Base-by-base conservation (phyloP, 2,797 vertebrate species). In the Austrolebias charrua region DNA sequence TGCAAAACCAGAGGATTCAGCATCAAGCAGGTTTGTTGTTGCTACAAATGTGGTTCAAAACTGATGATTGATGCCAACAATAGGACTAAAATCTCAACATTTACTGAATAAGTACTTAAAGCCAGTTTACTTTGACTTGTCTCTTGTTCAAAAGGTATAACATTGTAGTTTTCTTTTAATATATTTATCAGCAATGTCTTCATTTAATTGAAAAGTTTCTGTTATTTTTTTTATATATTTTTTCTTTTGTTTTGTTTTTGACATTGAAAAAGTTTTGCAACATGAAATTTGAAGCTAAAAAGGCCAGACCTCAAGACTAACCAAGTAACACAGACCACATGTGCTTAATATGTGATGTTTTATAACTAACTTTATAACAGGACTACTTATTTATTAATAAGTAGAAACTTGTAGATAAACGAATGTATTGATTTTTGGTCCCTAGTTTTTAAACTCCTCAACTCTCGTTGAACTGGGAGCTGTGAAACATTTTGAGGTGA, bases 381-480 rank as follows among this genome's bases (percentile, higher is more conserved):
- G 11, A 40, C 38, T 7, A 8, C 33, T 2, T 13, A 40, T 13
- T 12, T 40, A 40, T 51, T 40, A 60, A 56, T 33, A 60, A 44
- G 66, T 60, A 55, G 62, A 53, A 60, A 38, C 47, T 14, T 63
- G 55, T 74, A 47, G 66, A 69, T 64, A 74, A 68, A 63, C 57
- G 56, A 60, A 15, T 0, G 29, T 28, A 10, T 48, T 7, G n/a
- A 63, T 59, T 44, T 66, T 62, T 71, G 69, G 82, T 77, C 78
- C 78, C 45, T n/a, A 44, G 70, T 72, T 80, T 69, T 61, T 87
- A 81, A 91, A 92, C 91, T 87, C 66, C 81, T 90, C 71, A 92
- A 88, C 91, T 86, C 71, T 43, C 42, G 5, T 28, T 77, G 84
- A 90, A 88, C 88, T 70, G 51, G 74, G 75, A 79, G 67, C 71